These are phyloP conservation scores for Opisthocomus hoazin DNA, from an alignment of 2,113 vertebrate genomes.

Conservation along the genomic window DNA sequence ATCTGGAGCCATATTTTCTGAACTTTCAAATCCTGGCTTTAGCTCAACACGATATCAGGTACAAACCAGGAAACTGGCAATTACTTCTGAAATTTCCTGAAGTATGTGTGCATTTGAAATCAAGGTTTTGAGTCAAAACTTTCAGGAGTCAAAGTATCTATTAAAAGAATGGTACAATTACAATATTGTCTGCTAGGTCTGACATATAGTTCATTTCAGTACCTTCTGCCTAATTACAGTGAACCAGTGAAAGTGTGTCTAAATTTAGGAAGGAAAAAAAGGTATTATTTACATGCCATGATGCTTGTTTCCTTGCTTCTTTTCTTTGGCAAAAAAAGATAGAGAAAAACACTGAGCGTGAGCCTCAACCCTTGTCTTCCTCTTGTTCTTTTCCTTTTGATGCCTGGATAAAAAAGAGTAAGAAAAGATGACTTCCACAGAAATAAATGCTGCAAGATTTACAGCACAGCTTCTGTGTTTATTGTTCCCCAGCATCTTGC, in stretches of 20 bases:
- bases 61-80: neutral
- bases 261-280: neutral
- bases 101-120: neutral
- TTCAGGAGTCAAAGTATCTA: neutral
- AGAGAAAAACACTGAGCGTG: neutral
- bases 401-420: neutral
- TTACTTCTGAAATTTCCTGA: neutral
- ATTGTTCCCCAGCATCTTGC: neutral
- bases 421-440: neutral
- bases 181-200: neutral
- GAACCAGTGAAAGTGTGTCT: neutral
- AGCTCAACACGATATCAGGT: neutral
- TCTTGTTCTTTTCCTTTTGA: neutral
- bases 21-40: neutral
- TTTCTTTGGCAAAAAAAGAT: neutral
- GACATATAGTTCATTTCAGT: neutral
- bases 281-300: neutral
- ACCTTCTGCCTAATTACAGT: neutral
- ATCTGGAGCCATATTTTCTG: neutral
- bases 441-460: neutral
- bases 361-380: neutral
- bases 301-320: neutral
- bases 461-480: neutral
- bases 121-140: neutral
- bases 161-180: neutral